Evolutionary conservation across 2,888 invertebrate genomes (phyloP).

Genomic region (Trachelus troglodyta): DNA sequence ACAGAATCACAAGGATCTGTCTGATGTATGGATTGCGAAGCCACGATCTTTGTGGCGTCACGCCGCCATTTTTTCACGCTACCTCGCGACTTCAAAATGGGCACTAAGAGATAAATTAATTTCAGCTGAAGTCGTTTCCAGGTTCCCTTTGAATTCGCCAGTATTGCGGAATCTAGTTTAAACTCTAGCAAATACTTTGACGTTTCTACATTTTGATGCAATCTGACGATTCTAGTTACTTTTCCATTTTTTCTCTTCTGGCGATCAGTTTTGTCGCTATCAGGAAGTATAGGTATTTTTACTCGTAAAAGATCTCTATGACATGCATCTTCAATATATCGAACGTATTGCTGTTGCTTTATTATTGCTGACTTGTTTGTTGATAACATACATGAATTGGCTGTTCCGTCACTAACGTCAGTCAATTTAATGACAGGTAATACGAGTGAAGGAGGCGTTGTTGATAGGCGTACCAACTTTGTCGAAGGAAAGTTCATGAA

Average conservation of each 20-base stretch:
- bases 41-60: neutral
- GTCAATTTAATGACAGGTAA: neutral
- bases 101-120: neutral
- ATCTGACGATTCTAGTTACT: constrained; percentile 12
- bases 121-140: neutral
- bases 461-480: neutral
- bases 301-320: neutral
- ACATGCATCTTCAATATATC: neutral
- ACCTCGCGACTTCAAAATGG: neutral
- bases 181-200: neutral
- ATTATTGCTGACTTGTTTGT: no score
- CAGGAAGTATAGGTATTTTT: neutral
- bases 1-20: constrained; percentile 20
- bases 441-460: neutral
- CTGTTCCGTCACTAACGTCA: neutral
- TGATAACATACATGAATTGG: neutral
- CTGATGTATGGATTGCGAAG: neutral
- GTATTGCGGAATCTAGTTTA: neutral
- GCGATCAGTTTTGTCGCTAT: neutral
- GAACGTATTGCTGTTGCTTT: neutral
- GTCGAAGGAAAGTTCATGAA: neutral
- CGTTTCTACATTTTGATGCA: neutral
- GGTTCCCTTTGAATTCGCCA: neutral
- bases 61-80: neutral
- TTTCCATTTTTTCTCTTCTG: neutral